phyloP scores from a whole-genome alignment of 2,888 invertebrate genomes.

The Drosophila kuntzei region DNA sequence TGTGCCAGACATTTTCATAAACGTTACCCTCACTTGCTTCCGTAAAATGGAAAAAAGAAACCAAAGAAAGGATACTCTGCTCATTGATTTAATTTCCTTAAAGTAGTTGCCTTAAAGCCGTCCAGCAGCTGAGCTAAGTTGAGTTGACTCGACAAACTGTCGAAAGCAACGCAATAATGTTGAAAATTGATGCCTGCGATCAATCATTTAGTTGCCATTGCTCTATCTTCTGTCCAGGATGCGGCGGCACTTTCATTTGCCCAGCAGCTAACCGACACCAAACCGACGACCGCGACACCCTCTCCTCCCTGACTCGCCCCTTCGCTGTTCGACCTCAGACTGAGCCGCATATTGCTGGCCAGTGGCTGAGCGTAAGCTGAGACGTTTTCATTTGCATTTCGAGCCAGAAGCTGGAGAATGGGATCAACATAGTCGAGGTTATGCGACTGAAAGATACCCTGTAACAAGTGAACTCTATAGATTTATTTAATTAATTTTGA shows the following conservation, averaged over 20 bases:
- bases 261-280: slow-evolving; percentile 25
- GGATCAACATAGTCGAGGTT: neutral
- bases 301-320: neutral
- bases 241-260: slow-evolving; percentile 62
- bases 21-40: slow-evolving; percentile 35
- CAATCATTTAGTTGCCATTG: slow-evolving; percentile 69
- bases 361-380: slow-evolving; percentile 63
- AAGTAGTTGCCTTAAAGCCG: slow-evolving; percentile 40
- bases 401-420: slow-evolving; percentile 37
- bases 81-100: slow-evolving; percentile 50
- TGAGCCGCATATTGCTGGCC: slow-evolving; percentile 35
- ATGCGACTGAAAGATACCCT: slow-evolving; percentile 10
- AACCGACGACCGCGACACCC: slow-evolving; percentile 10
- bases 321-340: slow-evolving; percentile 11
- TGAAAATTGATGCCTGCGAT: slow-evolving; percentile 79
- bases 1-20: slow-evolving; percentile 78
- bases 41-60: slow-evolving; percentile 13
- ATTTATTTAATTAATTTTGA: neutral
- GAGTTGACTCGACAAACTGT: slow-evolving; percentile 50
- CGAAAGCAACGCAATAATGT: slow-evolving; percentile 64
- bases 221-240: slow-evolving; percentile 36
- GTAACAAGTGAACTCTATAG: neutral
- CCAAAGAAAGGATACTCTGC: slow-evolving; percentile 2
- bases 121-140: slow-evolving; percentile 18
- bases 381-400: slow-evolving; percentile 79